Evolutionary conservation across 2,113 vertebrate species (phyloP), one percentile per base, ranked within the genome.

Genomic region (Anthoscopus minutus): DNA sequence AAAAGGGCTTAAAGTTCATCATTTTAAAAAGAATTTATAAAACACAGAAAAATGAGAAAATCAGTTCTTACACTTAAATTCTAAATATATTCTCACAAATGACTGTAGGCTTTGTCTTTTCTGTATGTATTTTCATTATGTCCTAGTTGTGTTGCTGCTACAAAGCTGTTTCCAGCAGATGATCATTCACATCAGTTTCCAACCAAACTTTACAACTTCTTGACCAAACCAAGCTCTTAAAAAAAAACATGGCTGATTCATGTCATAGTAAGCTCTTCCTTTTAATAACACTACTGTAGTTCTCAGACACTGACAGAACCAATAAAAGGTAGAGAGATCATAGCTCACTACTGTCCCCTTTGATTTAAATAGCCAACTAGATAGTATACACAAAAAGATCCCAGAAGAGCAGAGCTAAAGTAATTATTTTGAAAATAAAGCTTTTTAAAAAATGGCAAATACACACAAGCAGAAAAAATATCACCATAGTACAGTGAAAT

Each of bases 331-430:
- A 88, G 61, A 88, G 57, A 95, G 80, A 92, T 73, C 91, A 83
- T 61, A 95, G n/a, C 69, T 88, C 76, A 74, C 57, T 51, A 67
- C 77, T 58, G 65, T 7, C 18, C 6, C 25, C 60, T 92, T 86
- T 67, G 58, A 93, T 87, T 96, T 84, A 94, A 82, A 69, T 27
- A 88, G 81, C 72, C 53, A 93, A 31, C n/a, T 69, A 81, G 65
- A 67, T 8, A 40, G 19, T 4, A 47, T 9, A 81, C 53, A 27
- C 67, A 30, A 31, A 40, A 79, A 80, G 57, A 74, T 12, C 15
- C 17, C 10, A 64, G 72, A 86, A 86, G 27, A 64, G 15, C 19
- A 69, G 30, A 84, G 35, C 22, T 48, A 51, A 85, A 87, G n/a
- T 15, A 70, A 28, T 23, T 23, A 33, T 67, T 62, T 54, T 47